phyloP scores from a whole-genome alignment of 2,888 invertebrate species.

The Synanthedon myopaeformis region DNA sequence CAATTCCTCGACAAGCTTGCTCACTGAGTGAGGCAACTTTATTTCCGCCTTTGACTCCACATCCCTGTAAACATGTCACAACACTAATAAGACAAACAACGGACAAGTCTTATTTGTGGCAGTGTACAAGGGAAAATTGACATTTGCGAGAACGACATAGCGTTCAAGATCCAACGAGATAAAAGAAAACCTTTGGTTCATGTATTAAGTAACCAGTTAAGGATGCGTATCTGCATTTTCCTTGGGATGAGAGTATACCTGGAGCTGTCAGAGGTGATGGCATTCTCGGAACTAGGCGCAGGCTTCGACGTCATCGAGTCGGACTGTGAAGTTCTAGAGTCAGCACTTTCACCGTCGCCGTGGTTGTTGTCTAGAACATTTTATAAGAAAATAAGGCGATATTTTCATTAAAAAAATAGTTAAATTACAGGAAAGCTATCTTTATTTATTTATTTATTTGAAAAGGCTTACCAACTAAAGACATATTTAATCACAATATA shows the following conservation, averaged over 20 bases:
- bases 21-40: constrained; percentile 30
- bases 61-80: constrained; percentile 25
- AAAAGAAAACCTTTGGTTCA: too few species aligned
- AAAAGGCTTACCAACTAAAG: too few species aligned
- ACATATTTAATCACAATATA: too few species aligned
- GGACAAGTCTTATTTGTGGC: background rate
- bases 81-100: background rate
- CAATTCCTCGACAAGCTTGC: constrained; percentile 30
- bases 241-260: constrained; percentile 24
- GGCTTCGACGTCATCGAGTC: constrained; percentile 57
- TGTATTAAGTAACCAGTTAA: too few species aligned
- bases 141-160: too few species aligned
- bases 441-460: too few species aligned
- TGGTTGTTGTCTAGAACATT: constrained; percentile 35
- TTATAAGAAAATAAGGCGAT: background rate
- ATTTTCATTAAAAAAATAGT: background rate
- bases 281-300: constrained; percentile 55
- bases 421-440: background rate
- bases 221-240: too few species aligned
- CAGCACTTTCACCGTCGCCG: constrained; percentile 47
- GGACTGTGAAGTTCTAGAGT: constrained; percentile 56
- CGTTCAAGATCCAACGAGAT: too few species aligned
- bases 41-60: constrained; percentile 32
- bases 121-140: too few species aligned
- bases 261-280: constrained; percentile 57